Conservation (phyloP, 2,113 vertebrate genomes). For the Marmota monax region DNA sequence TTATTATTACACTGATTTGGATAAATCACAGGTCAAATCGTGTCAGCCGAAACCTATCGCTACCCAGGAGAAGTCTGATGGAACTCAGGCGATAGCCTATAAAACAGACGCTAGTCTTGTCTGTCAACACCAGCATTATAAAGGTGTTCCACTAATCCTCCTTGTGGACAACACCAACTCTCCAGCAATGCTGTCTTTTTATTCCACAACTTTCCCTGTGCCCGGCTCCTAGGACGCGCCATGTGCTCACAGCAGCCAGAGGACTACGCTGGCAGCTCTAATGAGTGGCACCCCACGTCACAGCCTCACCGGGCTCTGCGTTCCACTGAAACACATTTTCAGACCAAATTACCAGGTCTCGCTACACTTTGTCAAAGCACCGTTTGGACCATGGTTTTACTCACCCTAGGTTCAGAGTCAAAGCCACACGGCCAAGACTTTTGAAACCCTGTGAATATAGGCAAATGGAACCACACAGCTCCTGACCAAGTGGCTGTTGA, state of each 20-base stretch:
- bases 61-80: slow-evolving; percentile 47
- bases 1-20: slow-evolving; percentile 63
- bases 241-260: background rate
- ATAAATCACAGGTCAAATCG: slow-evolving; percentile 58
- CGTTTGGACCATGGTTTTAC: background rate
- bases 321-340: background rate
- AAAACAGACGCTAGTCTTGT: slow-evolving; percentile 64
- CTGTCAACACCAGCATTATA: slow-evolving; percentile 71
- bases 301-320: background rate
- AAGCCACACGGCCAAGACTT: background rate
- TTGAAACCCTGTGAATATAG: background rate
- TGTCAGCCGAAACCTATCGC: background rate
- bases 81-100: slow-evolving; percentile 50
- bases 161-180: slow-evolving; percentile 27
- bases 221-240: background rate
- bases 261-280: background rate
- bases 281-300: background rate
- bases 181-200: background rate
- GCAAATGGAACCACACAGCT: background rate
- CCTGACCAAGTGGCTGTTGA: accelerated
- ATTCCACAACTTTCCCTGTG: background rate
- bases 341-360: background rate
- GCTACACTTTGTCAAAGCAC: background rate
- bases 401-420: background rate
- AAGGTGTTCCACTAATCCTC: slow-evolving; percentile 61